Base-by-base conservation (phyloP, 1,140 invertebrate species). In the Drosophila novamexicana region DNA sequence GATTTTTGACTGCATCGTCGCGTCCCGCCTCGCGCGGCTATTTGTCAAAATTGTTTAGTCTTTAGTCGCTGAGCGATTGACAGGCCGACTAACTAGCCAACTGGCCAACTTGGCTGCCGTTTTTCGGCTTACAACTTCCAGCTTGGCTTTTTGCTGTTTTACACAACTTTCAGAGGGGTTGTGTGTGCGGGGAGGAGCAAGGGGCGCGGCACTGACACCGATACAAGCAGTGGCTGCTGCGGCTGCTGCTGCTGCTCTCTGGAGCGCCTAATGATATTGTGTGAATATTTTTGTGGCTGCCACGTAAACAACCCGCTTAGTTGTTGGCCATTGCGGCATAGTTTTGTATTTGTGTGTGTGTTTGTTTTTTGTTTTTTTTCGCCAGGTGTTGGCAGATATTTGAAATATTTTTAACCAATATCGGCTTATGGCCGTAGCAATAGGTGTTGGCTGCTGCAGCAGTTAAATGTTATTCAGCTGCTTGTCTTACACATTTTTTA, bases 31-130 rank as follows among this genome's bases (percentile, higher is more conserved):
- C 53, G 50, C 53, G 42, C 56, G 65, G 77, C 80, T 73, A 88
- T 90, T 91, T 91, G 89, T 91, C 84, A 91, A 91, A 47, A 75
- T 84, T 86, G 89, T 91, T 85, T 86, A 90, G 85, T 75, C 90
- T 89, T 91, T 86, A 83, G 77, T 75, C 62, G 63, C 73, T 77
- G 77, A 74, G 74, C 79, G 79, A 86, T 91, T 91, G 90, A 91
- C 90, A 90, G 79, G 52, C 77, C 67, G 77, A 69, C 80, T 88
- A 88, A 88, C 83, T 89, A 83, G 84, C 73, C 69, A 85, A 77
- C 75, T 54, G 47, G 53, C 53, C 52, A 57, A 44, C 45, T 70
- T 47, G 40, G 83, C 83, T 76, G 76, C 83, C 42, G 83, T 81
- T 75, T 78, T 74, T 49, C 78, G 77, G 77, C 61, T 75, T 49